These are phyloP conservation scores for Oxyruncus cristatus DNA, from an alignment of 2,113 vertebrate species.

Conservation along the genomic window DNA sequence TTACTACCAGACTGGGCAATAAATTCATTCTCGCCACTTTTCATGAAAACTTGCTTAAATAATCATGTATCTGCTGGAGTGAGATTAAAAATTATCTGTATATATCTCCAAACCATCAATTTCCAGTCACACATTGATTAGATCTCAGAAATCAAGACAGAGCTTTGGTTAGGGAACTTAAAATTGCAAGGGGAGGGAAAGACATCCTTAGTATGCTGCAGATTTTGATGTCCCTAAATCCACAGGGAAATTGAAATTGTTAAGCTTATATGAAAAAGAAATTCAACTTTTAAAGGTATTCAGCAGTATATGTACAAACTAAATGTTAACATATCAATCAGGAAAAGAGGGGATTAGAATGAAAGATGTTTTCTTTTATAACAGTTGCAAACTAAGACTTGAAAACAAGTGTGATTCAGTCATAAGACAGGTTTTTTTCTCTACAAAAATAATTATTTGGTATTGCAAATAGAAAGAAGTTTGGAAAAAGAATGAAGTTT, in stretches of 20 bases:
- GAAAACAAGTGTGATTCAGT: not conserved
- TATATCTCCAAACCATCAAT: not conserved
- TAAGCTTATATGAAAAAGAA: not conserved
- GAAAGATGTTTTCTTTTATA: not conserved
- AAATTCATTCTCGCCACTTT: not conserved
- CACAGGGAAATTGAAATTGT: not conserved
- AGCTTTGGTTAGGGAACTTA: not conserved
- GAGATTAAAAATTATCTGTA: not conserved
- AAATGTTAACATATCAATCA: not conserved
- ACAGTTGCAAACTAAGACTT: not conserved
- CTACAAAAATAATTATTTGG: not conserved
- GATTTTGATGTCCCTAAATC: constrained; percentile 2
- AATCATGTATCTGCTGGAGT: not conserved
- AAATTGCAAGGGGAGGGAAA: not conserved
- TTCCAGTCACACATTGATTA: not conserved
- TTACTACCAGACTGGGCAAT: not conserved
- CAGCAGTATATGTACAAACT: not conserved
- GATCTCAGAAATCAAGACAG: not conserved
- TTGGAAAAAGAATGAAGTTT: not conserved
- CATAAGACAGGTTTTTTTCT: not conserved
- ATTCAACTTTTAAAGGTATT: not conserved
- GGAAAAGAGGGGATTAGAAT: not conserved
- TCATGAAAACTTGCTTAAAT: not conserved
- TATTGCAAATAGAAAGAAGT: not conserved
- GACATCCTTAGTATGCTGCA: not conserved